Evolutionary conservation across 2,797 vertebrate genomes (phyloP).

Genomic region (Gallirallus australis): DNA sequence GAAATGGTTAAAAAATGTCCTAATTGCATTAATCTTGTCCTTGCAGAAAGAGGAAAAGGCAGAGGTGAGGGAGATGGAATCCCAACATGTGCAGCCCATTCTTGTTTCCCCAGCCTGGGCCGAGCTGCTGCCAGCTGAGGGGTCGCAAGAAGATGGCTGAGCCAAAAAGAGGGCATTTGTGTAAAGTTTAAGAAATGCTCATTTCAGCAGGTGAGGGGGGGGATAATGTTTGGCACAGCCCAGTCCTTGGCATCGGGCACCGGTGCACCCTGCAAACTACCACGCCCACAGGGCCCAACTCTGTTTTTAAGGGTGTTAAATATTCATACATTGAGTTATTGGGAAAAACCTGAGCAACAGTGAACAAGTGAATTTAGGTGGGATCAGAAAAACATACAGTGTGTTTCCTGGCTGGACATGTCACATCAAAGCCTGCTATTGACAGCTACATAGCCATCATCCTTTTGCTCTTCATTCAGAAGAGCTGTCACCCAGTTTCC

Average conservation of each 20-base stretch:
- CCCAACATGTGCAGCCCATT: not conserved
- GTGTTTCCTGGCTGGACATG: not conserved
- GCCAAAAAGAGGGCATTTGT: not conserved
- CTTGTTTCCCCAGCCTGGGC: not conserved
- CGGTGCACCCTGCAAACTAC: not conserved
- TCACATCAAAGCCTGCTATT: not conserved
- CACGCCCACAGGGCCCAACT: not conserved
- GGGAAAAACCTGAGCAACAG: not conserved
- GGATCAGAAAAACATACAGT: not conserved
- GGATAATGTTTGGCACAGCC: not conserved
- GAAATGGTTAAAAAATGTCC: not conserved
- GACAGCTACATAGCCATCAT: not conserved
- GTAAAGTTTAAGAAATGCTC: not conserved
- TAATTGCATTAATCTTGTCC: not conserved
- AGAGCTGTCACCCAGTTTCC: not conserved
- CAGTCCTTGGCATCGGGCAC: not conserved
- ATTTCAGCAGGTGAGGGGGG: not conserved
- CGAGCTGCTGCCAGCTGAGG: accelerated
- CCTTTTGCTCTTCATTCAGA: not conserved
- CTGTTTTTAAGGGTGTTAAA: not conserved
- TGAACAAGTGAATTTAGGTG: slow-evolving; percentile 6
- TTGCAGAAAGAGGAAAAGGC: not conserved
- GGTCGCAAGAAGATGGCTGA: not conserved
- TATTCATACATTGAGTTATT: not conserved
- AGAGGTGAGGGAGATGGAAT: not conserved